Base-by-base conservation (phyloP, 2,797 vertebrate genomes). In the Acrossocheilus fasciatus region DNA sequence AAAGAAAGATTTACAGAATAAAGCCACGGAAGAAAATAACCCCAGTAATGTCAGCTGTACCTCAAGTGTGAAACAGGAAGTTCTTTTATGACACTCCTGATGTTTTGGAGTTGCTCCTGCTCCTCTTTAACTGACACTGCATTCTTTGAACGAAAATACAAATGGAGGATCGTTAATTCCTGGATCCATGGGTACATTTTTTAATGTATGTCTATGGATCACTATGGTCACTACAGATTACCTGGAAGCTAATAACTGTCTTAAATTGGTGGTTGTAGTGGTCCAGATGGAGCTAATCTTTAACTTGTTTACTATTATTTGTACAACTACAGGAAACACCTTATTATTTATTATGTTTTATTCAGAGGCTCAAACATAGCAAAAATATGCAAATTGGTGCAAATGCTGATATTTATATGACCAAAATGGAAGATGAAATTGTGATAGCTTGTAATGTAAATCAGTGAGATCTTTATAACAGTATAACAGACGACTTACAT, bases 11-110 rank as follows among this genome's bases (percentile, higher is more conserved):
- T 36, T 43, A 36, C 26, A 85, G n/a, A 41, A 30, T 45, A 23
- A 52, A 30, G 43, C 30, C 36, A 54, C 1, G 9, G 6, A 15
- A 10, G 36, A 52, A 69, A 52, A n/a, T 18, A 18, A 41, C 5
- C 18, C 5, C 30, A 17, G 54, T 14, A 41, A 69, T 23, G 12
- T 70, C 4, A 30, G 17, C 36, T 73, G 50, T 93, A 99, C 98
- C 97, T 97, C 93, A 99, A 98, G 93, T 99, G 98, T 4, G 98
- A 92, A 3, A 92, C 93, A 0, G 98, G 98, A 76, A 99, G 96
- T 90, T 99, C 96, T 93, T 96, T 97, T 93, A 99, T 96, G 92
- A 96, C 96, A 92, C 94, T 95, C 90, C 98, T 97, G 90, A 99
- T 96, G 90, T 95, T 94, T 85, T 93, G 91, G 91, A 99, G 92